These are phyloP conservation scores for Diglossa cyanea DNA, from an alignment of 2,797 vertebrate genomes.

Conservation along the genomic window DNA sequence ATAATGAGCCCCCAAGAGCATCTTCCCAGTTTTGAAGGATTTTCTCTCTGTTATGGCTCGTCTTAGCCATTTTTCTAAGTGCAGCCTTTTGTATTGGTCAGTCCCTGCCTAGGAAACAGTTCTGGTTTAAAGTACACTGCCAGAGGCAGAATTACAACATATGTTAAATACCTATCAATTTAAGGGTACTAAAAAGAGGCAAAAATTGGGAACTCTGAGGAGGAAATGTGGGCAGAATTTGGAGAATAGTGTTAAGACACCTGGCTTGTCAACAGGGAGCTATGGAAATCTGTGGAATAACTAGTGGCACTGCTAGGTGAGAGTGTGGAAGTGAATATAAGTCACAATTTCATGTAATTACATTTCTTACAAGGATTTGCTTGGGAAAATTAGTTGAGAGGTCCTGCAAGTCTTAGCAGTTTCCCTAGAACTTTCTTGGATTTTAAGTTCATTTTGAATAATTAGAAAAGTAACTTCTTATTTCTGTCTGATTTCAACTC, in stretches of 20 bases:
- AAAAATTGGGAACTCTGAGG: not conserved
- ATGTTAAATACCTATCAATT: not conserved
- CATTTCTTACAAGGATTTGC: not conserved
- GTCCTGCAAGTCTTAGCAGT: not conserved
- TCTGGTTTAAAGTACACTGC: not conserved
- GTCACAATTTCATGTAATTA: not conserved
- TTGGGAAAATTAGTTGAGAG: not conserved
- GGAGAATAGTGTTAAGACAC: not conserved
- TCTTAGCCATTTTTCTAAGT: not conserved
- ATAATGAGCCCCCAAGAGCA: not conserved
- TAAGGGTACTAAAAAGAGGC: not conserved
- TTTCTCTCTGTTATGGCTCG: not conserved
- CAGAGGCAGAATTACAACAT: not conserved
- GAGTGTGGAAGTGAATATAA: not conserved
- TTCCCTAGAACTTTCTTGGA: not conserved
- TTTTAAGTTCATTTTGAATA: conserved; percentile 10
- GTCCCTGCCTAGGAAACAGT: not conserved
- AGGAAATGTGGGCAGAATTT: not conserved
- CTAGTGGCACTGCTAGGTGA: not conserved
- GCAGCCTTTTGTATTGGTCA: not conserved
- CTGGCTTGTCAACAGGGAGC: not conserved
- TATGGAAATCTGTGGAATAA: not conserved
- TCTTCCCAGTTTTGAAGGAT: not conserved
- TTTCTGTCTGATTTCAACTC: conserved; percentile 11
- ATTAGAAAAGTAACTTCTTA: not conserved